phyloP scores from a whole-genome alignment of 2,113 vertebrate species.

The Sturnira hondurensis region DNA sequence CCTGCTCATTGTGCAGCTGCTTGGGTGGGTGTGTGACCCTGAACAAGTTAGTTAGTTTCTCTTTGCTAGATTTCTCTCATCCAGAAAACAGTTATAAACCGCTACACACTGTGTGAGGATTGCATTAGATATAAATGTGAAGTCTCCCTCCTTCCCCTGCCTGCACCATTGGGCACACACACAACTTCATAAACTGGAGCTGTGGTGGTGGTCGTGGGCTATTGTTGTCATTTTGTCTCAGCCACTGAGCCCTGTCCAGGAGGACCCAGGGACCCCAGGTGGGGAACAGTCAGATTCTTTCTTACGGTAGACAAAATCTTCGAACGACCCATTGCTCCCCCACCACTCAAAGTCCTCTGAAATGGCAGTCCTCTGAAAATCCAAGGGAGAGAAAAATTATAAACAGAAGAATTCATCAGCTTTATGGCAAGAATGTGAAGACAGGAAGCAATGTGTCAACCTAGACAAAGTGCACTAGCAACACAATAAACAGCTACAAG shows the following conservation, averaged over 20 bases:
- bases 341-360: neutral
- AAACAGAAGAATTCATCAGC: slow-evolving; percentile 14
- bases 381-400: slow-evolving; percentile 4
- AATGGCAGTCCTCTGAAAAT: neutral
- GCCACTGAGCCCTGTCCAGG: neutral
- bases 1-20: neutral
- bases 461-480: neutral
- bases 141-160: no score
- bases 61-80: neutral
- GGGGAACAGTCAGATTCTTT: neutral
- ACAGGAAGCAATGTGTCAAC: slow-evolving; percentile 8
- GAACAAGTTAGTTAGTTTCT: neutral
- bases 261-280: neutral
- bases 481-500: neutral
- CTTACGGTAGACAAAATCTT: neutral
- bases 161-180: neutral
- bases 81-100: neutral
- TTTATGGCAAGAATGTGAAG: neutral
- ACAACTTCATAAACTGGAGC: neutral
- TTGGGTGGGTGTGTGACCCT: neutral
- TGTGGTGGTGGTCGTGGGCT: neutral
- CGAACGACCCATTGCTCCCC: neutral
- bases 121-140: neutral
- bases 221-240: neutral
- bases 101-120: neutral